Conservation (phyloP, 2,113 vertebrate species). For the Miniopterus natalensis region DNA sequence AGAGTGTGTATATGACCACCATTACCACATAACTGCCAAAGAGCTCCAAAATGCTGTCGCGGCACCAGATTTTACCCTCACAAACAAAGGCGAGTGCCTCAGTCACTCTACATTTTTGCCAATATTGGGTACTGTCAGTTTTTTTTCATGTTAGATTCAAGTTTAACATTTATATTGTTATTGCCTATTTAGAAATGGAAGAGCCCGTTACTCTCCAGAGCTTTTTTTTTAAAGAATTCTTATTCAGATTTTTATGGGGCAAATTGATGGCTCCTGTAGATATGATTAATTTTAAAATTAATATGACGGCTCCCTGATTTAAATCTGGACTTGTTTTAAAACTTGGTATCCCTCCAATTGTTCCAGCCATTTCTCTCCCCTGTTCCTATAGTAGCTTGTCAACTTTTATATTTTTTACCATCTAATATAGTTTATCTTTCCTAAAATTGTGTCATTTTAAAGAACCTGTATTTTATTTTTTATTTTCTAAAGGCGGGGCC, state of each 20-base stretch:
- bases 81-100: neutral
- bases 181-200: neutral
- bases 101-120: neutral
- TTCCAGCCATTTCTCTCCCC: neutral
- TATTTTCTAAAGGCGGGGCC: neutral
- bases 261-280: neutral
- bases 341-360: neutral
- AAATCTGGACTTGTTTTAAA: conserved; percentile 27
- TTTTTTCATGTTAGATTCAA: neutral
- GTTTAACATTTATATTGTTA: neutral
- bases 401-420: neutral
- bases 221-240: neutral
- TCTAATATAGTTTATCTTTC: neutral
- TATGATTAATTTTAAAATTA: neutral
- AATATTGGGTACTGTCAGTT: neutral
- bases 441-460: neutral
- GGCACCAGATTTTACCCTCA: neutral
- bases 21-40: neutral
- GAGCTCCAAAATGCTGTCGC: neutral
- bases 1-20: neutral
- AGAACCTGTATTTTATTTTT: neutral
- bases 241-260: neutral
- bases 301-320: neutral
- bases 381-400: neutral
- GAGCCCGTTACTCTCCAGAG: neutral